Base-by-base conservation (phyloP, 2,888 invertebrate species). In the Chrysodeixis includens region DNA sequence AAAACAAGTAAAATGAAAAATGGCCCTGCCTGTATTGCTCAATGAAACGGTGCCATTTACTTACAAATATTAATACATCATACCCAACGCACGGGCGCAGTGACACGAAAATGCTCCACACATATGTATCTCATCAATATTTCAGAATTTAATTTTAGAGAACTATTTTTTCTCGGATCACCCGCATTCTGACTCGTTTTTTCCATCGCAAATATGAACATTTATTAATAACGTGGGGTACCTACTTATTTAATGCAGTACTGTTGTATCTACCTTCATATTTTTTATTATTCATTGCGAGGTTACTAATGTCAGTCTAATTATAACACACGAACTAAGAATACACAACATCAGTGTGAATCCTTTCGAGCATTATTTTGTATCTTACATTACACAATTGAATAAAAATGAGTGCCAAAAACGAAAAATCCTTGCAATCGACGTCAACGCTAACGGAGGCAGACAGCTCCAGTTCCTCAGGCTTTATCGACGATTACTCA, bases 401-500 rank as follows among this genome's bases (percentile, higher is more conserved):
- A n/a, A 44, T 26, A 32, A 54, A 62, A 72, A 81, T 80, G 76
- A 67, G 64, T 65, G 63, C 62, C 0, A 62, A 76, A 14, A 67
- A 76, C 60, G 62, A 62, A 0, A 12, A 32, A 14, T 44, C 16
- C 30, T 56, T 51, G 22, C 68, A 69, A 63, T 71, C 69, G 14
- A 58, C 57, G 8, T 16, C 56, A 6, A 30, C 30, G 14, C 20
- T 8, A 22, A 69, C 69, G 12, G 70, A 71, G 9, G 56, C 59
- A 35, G 12, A 3, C 7, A 66, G 58, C 57, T 20, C 62, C 9
- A 73, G 30, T n/a, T 59, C 65, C 4, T 73, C 77, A 9, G 77
- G 46, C 16, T 91, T 82, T 69, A 89, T 91, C 61, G 90, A 92
- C 64, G 91, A 91, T 69, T 88, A 88, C 69, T 92, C 91, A 2